Conservation (phyloP, 2,888 invertebrate genomes). For the Andrena chrysosceles region DNA sequence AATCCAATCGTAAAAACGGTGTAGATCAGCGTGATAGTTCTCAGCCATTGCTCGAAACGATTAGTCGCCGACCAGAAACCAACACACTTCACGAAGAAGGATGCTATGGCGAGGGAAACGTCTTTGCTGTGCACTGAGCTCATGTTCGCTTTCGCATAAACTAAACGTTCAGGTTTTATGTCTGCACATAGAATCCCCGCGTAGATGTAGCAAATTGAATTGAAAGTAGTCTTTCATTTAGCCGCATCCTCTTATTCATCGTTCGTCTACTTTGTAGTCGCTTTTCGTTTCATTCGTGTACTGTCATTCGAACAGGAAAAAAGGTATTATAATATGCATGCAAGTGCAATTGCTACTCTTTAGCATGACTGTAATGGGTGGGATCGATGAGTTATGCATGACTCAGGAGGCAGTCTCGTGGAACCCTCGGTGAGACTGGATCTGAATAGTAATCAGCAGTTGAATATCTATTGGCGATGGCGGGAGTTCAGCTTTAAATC, state of each 20-base stretch:
- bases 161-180: background rate
- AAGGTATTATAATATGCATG: background rate
- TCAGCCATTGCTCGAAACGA: conserved; percentile 42
- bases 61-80: conserved; percentile 67
- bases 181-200: background rate
- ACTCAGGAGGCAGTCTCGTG: background rate
- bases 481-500: too few species aligned
- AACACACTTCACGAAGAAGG: conserved; percentile 67
- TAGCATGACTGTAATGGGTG: too few species aligned
- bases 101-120: conserved; percentile 46
- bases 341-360: background rate
- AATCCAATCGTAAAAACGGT: conserved; percentile 54
- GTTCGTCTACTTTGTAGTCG: background rate
- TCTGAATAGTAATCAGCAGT: background rate
- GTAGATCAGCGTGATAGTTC: conserved; percentile 55
- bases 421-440: background rate
- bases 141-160: background rate
- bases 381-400: conserved; percentile 6
- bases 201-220: background rate
- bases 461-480: too few species aligned
- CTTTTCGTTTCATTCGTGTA: too few species aligned
- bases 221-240: conserved; percentile 10
- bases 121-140: conserved; percentile 8
- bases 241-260: background rate
- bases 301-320: background rate